Evolutionary conservation across 2,888 invertebrate species (phyloP), one percentile per base, ranked within the genome.

Genomic region (Drosophila kokeensis): DNA sequence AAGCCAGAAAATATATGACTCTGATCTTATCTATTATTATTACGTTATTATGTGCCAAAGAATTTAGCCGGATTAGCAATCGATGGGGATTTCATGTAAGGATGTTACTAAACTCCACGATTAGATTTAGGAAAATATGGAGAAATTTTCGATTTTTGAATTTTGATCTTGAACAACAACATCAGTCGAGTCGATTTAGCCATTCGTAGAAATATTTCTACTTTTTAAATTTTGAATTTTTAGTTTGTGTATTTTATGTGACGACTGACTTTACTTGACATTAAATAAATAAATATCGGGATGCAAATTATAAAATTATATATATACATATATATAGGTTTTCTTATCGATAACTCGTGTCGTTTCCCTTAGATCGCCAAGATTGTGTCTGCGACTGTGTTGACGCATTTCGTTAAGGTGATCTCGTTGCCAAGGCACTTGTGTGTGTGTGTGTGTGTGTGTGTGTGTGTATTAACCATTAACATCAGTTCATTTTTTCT

Each of bases 401-500:
- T 45, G 4, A 15, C 45, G 7, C 45, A 45, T 45, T 45, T 15
- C 45, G 15, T 24, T 24, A 24, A 24, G 45, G 15, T 15, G 24
- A 15, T 45, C 45, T 15, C 45, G 21, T 45, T 45, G 45, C 8
- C 15, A 24, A 45, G 8, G 15, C 4, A 24, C 21, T 45, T 21
- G 42, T n/a, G 11, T 11, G 21, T 21, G n/a, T 36, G 15, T 36
- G 4, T 15, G 15, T 40, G n/a, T 42, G 38, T 40, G 0, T 48
- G 5, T 36, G 4, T n/a, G 5, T 60, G 62, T 45, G 15, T 53
- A 8, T 63, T 42, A 50, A 24, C 32, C 30, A 54, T 48, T 32
- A 40, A 32, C 11, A 30, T 52, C 29, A 34, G n/a, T 76, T 73
- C 65, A 83, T 70, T 86, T 77, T 83, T 70, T 76, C 66, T 67